phyloP scores from a whole-genome alignment of 2,888 invertebrate species.

The Branchellion lobata region DNA sequence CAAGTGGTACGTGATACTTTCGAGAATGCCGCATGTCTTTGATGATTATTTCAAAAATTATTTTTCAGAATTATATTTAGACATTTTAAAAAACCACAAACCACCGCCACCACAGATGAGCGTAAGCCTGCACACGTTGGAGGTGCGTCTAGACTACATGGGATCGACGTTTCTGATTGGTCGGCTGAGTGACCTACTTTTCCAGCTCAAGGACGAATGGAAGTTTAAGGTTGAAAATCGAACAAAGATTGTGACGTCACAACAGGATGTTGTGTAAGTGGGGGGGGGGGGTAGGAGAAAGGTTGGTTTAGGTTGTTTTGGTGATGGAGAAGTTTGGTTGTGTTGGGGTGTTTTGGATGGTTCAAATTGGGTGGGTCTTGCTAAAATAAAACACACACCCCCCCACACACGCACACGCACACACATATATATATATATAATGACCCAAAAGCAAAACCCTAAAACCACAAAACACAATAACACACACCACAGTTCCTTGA shows the following conservation, averaged over 20 bases:
- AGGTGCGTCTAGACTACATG: conserved; percentile 94
- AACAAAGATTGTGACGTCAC: conserved; percentile 18
- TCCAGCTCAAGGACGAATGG: conserved; percentile 81
- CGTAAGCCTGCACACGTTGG: conserved; percentile 76
- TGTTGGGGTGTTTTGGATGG: background rate
- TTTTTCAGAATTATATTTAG: too few species aligned
- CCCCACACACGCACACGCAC: too few species aligned
- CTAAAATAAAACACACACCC: too few species aligned
- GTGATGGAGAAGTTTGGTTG: background rate
- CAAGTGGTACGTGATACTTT: too few species aligned
- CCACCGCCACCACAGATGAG: background rate
- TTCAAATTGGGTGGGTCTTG: background rate
- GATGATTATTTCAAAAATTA: too few species aligned
- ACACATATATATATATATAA: too few species aligned
- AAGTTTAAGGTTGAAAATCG: conserved; percentile 66
- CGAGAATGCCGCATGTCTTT: too few species aligned
- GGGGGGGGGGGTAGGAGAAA: background rate
- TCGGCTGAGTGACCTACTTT: conserved; percentile 78
- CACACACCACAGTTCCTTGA: conserved; percentile 78
- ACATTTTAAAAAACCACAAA: too few species aligned
- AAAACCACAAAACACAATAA: too few species aligned
- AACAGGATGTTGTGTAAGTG: background rate
- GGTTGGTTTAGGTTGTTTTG: background rate
- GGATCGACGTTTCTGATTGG: conserved; percentile 91
- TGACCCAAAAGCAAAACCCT: too few species aligned